These are phyloP conservation scores for Philopotamus ludificatus DNA, from an alignment of 1,140 invertebrate genomes.

Conservation along the genomic window DNA sequence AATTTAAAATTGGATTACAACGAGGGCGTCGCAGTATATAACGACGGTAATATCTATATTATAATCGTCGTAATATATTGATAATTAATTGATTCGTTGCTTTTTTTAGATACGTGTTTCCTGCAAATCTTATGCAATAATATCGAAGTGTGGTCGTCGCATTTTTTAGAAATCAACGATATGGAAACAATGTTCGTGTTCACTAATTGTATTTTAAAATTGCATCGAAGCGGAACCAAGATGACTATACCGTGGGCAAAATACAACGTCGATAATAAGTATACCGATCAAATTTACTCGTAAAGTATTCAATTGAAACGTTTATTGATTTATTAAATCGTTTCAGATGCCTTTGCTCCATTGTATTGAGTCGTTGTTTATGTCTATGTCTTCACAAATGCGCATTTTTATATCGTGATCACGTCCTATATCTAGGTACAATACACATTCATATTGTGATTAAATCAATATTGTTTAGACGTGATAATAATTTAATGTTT, in stretches of 20 bases:
- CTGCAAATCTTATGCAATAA: constrained; percentile 35
- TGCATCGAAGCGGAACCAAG: constrained; percentile 5
- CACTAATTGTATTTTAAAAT: constrained; percentile 19
- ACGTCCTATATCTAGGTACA: too few relatives aligned
- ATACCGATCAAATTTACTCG: background rate
- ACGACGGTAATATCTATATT: constrained; percentile 13
- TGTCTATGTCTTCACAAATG: constrained; percentile 18
- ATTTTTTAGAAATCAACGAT: background rate
- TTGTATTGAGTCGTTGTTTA: constrained; percentile 25
- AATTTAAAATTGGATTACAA: constrained; percentile 20
- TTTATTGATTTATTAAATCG: background rate
- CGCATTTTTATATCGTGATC: constrained; percentile 19
- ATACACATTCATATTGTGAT: background rate
- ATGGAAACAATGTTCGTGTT: constrained; percentile 10
- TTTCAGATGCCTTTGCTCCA: constrained; percentile 32
- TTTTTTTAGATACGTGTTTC: constrained; percentile 33
- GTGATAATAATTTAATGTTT: background rate
- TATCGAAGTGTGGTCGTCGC: constrained; percentile 25
- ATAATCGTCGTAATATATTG: background rate
- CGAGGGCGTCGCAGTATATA: constrained; percentile 29
- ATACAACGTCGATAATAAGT: background rate
- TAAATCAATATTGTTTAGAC: background rate
- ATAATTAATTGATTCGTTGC: background rate
- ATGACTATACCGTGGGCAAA: constrained; percentile 1
- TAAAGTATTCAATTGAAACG: background rate